phyloP scores from a whole-genome alignment of 2,888 invertebrate species.

The Orchestes rusci region DNA sequence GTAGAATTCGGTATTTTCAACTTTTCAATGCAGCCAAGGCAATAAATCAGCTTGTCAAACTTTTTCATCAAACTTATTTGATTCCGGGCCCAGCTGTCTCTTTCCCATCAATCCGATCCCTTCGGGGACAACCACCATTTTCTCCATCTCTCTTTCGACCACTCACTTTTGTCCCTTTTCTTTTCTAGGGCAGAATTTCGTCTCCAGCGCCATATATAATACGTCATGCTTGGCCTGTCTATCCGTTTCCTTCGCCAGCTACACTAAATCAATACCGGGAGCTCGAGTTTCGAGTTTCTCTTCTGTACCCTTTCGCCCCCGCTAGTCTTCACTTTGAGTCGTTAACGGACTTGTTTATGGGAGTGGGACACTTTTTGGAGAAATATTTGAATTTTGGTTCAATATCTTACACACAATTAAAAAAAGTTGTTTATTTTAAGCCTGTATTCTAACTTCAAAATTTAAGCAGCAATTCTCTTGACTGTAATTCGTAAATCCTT shows the following conservation, averaged over 20 bases:
- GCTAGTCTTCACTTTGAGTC: conserved; percentile 21
- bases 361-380: no score
- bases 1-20: no score
- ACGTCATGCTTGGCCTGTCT: conserved; percentile 45
- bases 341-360: conserved; percentile 15
- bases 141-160: conserved; percentile 4
- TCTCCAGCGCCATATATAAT: conserved; percentile 47
- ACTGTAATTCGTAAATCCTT: no score
- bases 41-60: no score
- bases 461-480: no score
- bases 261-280: conserved; percentile 43
- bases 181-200: conserved; percentile 35
- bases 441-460: no score
- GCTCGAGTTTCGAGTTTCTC: conserved; percentile 18
- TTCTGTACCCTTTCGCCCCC: conserved; percentile 10
- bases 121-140: conserved; percentile 19
- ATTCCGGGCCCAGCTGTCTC: conserved; percentile 21
- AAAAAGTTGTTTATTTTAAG: conserved; percentile 2
- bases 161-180: conserved; percentile 4
- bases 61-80: conserved; percentile 21
- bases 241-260: conserved; percentile 43
- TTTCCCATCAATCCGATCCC: conserved; percentile 22
- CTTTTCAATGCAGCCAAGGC: no score
- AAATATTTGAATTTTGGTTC: no score
- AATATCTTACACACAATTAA: neutral